Evolutionary conservation across 2,888 invertebrate genomes (phyloP), one percentile per base, ranked within the genome.

Genomic region (Diaphora mendica): DNA sequence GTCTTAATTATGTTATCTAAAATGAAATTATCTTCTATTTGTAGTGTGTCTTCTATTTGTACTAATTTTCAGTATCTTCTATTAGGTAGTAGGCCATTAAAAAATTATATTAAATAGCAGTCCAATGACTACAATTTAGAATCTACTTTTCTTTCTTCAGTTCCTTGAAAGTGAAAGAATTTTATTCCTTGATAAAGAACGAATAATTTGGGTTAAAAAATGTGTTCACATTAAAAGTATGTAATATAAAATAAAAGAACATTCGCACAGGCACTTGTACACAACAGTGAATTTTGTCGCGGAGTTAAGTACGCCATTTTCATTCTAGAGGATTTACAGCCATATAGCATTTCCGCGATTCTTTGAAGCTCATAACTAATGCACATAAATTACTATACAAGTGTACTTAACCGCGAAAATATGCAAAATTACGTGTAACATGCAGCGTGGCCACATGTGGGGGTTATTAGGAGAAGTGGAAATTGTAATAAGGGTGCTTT

Each of bases 321-420:
- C 71, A 81, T 82, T 82, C 77, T 77, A 78, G 77, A 78, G 67
- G 73, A 82, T 81, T 80, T 80, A 77, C 75, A 79, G 72, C 83
- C 82, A 84, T 85, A 86, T 88, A 88, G 85, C 86, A 81, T 85
- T 86, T 71, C 83, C 79, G 82, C 83, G 79, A 87, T 87, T 89
- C 89, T 87, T 89, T 90, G 84, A 86, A 80, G 86, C 86, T 86
- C 84, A 86, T 90, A 91, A 90, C 86, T 88, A 88, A 91, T 92
- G 91, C 90, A 87, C 92, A 93, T 93, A 93, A 90, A 92, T 93
- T 92, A 90, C 87, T 88, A 81, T 82, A 83, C 85, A 87, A 87
- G 88, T 81, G 87, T 87, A 87, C 90, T 92, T 92, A 87, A 85
- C 84, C 86, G 87, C 83, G 84, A 87, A 91, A 91, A 90, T 91